Percentiles rank a stretch among this genome's conserved stretches.
These are phyloP conservation scores for Coilia nasus DNA, from an alignment of 2,797 vertebrate species.

Conservation along the genomic window DNA sequence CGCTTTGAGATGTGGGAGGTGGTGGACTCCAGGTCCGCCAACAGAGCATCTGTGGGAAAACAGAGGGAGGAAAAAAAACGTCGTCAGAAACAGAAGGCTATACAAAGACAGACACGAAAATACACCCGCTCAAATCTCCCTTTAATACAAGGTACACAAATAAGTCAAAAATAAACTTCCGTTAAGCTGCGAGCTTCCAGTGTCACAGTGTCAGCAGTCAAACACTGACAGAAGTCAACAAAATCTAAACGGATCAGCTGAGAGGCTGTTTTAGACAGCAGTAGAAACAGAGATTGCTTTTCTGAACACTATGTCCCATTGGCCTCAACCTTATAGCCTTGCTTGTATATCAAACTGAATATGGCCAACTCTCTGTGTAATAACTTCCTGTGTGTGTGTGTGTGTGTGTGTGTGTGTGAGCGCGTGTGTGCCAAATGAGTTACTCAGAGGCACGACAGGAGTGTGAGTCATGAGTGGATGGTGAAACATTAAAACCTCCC, in stretches of 20 bases:
- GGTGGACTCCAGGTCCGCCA: constrained; percentile 96
- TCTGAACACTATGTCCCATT: neutral
- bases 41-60: constrained; percentile 82
- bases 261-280: neutral
- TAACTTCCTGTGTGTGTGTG: neutral
- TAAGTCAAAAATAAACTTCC: neutral
- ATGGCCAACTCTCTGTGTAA: neutral
- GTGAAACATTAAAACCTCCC: constrained; percentile 2
- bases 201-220: neutral
- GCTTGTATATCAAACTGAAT: neutral
- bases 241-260: neutral
- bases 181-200: neutral
- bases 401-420: too few species aligned
- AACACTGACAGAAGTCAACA: neutral
- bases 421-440: neutral
- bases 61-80: neutral
- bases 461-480: neutral
- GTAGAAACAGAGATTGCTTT: neutral
- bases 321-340: neutral
- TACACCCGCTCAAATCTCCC: neutral
- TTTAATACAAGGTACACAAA: neutral
- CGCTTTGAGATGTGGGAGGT: constrained; percentile 96
- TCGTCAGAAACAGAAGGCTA: neutral
- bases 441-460: neutral
- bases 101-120: neutral